Evolutionary conservation across 1,140 invertebrate species (phyloP), one percentile per base, ranked within the genome.

Genomic region (Heliconius eleuchia): DNA sequence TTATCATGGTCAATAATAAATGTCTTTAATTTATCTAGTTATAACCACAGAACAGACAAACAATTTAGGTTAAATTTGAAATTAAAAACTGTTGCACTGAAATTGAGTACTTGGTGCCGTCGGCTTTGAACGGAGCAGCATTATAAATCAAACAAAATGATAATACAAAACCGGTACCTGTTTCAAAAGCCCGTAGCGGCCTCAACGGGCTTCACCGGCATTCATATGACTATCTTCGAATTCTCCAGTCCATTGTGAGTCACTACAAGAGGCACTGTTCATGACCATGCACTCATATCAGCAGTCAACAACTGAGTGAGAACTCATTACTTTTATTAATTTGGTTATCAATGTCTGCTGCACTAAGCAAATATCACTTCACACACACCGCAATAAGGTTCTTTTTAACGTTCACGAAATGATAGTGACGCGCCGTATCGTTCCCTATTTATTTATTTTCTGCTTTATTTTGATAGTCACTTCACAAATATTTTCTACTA

Each of bases 121-220:
- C 71, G 77, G 74, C 78, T 77, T 77, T 77, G 77, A 76, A 76
- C 78, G 73, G 71, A 76, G 77, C 76, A 83, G 73, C 83, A 88
- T 85, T 88, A 91, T 90, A 92, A 94, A 92, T 93, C 90, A 93
- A 93, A 93, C 87, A 92, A 92, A 92, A 94, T 89, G 89, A 92
- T 92, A 93, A 91, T 90, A 85, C 86, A 91, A 94, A 94, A 94
- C 92, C 91, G 92, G 92, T 94, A 94, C 92, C 92, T 94, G 88
- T 90, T 93, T 90, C 83, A 94, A 93, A 92, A 92, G 88, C 82
- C 87, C 89, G 84, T 88, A 86, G 87, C 87, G 87, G 87, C 87
- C 89, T 93, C 88, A 89, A 86, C 88, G 83, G 84, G 86, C 91
- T 91, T 92, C 90, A 91, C 85, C 88, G 87, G 84, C 84, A 60